These are phyloP conservation scores for Platypus cylindrus DNA, from an alignment of 2,888 invertebrate genomes.

Conservation along the genomic window DNA sequence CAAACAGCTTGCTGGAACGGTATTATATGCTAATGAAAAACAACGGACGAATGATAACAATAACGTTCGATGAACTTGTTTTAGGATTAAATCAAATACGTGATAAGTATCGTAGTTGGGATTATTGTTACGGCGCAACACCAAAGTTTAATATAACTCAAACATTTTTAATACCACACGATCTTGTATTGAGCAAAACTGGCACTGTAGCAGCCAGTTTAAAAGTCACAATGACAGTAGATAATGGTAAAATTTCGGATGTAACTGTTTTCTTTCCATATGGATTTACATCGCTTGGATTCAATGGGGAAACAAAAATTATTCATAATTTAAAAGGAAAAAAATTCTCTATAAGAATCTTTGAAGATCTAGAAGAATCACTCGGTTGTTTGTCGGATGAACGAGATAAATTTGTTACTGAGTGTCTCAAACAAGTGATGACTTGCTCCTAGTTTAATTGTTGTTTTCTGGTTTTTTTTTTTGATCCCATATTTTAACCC, in stretches of 20 bases:
- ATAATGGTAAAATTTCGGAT: slow-evolving; percentile 52
- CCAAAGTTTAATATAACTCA: slow-evolving; percentile 69
- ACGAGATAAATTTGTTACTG: slow-evolving; percentile 48
- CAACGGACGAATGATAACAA: slow-evolving; percentile 6
- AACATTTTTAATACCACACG: slow-evolving; percentile 46
- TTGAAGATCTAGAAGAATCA: slow-evolving; percentile 42
- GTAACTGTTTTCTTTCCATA: slow-evolving; percentile 52
- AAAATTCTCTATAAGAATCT: slow-evolving; percentile 50
- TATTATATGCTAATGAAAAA: too few species aligned
- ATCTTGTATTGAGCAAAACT: slow-evolving; percentile 35
- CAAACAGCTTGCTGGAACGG: too few species aligned
- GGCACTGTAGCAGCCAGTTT: slow-evolving; percentile 40
- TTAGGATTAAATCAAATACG: slow-evolving; percentile 48
- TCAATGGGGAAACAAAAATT: slow-evolving; percentile 48
- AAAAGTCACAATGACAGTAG: slow-evolving; percentile 50
- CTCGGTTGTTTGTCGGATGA: slow-evolving; percentile 26
- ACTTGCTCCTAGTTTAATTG: slow-evolving; percentile 37
- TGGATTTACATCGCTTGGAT: slow-evolving; percentile 45
- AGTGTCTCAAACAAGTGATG: slow-evolving; percentile 50
- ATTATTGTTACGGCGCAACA: slow-evolving; percentile 80
- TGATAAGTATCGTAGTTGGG: slow-evolving; percentile 62
- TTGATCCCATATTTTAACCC: too few species aligned
- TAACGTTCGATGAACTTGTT: slow-evolving; percentile 7
- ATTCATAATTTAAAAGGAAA: slow-evolving; percentile 53
- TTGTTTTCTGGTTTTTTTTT: too few species aligned